Evolutionary conservation across 1,140 invertebrate species (phyloP), one percentile per base, ranked within the genome.

Genomic region (Campoletis sonorensis): DNA sequence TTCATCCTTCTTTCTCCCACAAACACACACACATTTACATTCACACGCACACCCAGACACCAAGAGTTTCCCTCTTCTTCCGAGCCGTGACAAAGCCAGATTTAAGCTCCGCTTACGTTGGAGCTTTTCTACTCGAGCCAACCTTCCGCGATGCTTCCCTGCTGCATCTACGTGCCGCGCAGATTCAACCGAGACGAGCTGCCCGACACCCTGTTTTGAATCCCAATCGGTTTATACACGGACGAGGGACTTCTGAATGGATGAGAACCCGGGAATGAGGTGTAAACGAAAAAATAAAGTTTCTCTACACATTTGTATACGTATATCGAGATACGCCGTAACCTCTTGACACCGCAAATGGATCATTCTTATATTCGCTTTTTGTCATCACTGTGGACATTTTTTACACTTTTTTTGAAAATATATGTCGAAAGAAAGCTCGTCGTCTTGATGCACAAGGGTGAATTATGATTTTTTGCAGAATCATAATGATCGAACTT

Each of bases 41-140:
- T 76, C 70, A 33, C 64, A 84, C 81, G 84, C 82, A 85, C 81
- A 37, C 27, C 70, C 70, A 33, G 51, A 84, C 81, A 84, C 82
- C 83, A 83, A 84, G 85, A 67, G 23, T 27, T 64, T 64, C 61
- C n/a, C 23, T 64, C 61, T 23, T 64, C 67, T 70, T 84, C 64
- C 81, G 83, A 83, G 82, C 85, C 83, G 82, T 89, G 86, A 88
- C 87, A 87, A 86, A 87, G 86, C 86, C 84, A 88, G 88, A 89
- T 90, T 90, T 89, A 88, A 90, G 86, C 84, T 84, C 79, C 84
- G 87, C 86, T 88, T 86, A 87, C 83, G 85, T 86, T 83, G 82
- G 83, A 85, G 85, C 84, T 87, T 88, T 87, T 81, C 86, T 84
- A 82, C 76, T 72, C 51, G 21, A 54, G n/a, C 49, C 58, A 67